These are phyloP conservation scores for Ptychobarbus kaznakovi DNA, from an alignment of 2,797 vertebrate genomes.

Conservation along the genomic window DNA sequence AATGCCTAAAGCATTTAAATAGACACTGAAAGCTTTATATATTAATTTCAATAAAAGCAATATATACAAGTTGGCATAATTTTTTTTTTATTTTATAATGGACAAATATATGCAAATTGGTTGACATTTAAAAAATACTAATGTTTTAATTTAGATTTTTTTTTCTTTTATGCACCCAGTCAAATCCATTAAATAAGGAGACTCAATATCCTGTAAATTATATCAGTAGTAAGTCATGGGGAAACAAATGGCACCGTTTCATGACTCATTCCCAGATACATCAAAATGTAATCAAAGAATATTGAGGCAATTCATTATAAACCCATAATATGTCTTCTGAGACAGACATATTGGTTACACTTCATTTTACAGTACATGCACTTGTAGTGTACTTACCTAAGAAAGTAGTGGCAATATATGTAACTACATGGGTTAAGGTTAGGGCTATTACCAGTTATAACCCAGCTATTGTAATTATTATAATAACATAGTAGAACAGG, in stretches of 20 bases:
- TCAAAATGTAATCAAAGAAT: neutral
- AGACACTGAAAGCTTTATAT: neutral
- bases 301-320: neutral
- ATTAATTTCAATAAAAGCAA: neutral
- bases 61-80: neutral
- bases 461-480: too few species aligned
- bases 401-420: neutral
- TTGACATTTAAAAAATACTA: neutral
- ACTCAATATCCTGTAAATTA: neutral
- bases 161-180: neutral
- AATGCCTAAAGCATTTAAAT: neutral
- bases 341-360: neutral
- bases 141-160: neutral
- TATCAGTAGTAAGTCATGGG: neutral
- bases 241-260: neutral
- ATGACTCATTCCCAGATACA: neutral
- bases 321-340: neutral
- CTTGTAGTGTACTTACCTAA: neutral
- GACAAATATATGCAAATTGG: neutral
- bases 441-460: too few species aligned
- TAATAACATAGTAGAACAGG: too few species aligned
- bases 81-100: neutral
- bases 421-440: too few species aligned
- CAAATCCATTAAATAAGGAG: neutral
- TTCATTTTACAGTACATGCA: neutral